phyloP scores from a whole-genome alignment of 2,797 vertebrate genomes.

The Diglossa cyanea region DNA sequence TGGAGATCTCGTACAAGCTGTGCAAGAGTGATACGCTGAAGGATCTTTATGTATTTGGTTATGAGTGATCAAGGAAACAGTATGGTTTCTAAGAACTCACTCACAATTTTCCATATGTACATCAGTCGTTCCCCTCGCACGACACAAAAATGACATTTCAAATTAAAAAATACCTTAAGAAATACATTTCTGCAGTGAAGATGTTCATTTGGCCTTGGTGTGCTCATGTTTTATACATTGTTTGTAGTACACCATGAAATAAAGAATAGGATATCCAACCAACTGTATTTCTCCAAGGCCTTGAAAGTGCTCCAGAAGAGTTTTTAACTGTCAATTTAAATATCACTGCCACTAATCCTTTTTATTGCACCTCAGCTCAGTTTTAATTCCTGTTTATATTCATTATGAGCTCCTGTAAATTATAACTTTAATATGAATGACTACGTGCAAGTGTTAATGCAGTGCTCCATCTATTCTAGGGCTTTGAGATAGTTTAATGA shows the following conservation, averaged over 20 bases:
- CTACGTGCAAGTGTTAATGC: neutral
- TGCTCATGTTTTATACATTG: neutral
- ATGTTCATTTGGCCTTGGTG: neutral
- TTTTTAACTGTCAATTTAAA: neutral
- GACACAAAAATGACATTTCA: neutral
- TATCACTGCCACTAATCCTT: neutral
- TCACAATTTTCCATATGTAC: neutral
- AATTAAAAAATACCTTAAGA: neutral
- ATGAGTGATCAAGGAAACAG: neutral
- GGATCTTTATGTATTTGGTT: neutral
- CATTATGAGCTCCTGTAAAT: neutral
- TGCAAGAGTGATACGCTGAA: neutral
- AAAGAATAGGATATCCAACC: neutral
- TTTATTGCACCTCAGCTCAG: neutral
- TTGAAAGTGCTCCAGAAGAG: neutral
- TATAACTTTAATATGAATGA: neutral
- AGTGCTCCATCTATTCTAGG: neutral
- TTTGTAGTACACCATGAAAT: neutral
- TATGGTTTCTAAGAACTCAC: neutral
- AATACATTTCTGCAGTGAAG: neutral
- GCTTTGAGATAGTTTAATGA: neutral
- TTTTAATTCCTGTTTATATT: slow-evolving; percentile 8
- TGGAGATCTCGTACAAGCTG: slow-evolving; percentile 54
- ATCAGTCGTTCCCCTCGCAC: neutral
- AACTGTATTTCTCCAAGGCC: neutral